Conservation (phyloP, 2,797 vertebrate species). For the Pipistrellus pygmaeus region DNA sequence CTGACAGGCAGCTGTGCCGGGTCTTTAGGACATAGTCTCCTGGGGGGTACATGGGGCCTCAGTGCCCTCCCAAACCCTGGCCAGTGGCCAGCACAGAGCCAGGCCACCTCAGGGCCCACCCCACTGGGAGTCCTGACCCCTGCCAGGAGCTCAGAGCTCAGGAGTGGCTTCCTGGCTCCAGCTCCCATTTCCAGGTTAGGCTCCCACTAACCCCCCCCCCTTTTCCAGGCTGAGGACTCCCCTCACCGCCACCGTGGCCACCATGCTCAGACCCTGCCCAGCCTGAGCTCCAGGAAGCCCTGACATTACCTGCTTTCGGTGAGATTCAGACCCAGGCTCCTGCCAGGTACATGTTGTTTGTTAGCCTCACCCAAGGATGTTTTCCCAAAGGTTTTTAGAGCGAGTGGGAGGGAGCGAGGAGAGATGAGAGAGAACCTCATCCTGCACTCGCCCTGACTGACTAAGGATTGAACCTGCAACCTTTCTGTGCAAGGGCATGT, state of each 20-base stretch:
- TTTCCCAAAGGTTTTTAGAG: too few relatives aligned
- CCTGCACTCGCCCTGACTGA: too few relatives aligned
- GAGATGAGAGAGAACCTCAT: too few relatives aligned
- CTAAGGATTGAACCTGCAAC: too few relatives aligned
- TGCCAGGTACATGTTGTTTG: too few relatives aligned
- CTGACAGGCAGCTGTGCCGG: background rate
- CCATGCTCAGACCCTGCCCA: background rate
- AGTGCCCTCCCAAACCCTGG: background rate
- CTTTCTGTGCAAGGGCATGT: too few relatives aligned
- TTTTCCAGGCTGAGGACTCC: background rate
- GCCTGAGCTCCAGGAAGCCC: background rate
- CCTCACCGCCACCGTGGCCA: too few relatives aligned
- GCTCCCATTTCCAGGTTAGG: background rate
- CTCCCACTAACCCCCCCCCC: background rate
- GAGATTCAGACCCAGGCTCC: background rate
- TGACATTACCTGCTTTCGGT: background rate
- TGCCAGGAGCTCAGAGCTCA: background rate
- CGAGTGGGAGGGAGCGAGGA: too few relatives aligned
- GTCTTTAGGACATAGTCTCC: background rate
- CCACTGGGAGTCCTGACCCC: background rate
- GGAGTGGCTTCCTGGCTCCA: background rate
- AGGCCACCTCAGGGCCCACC: background rate
- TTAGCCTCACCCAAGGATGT: too few relatives aligned
- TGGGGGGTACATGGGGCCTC: background rate
- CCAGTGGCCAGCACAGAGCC: background rate